Evolutionary conservation across 92 coral and sea anemone genomes (phyloP), one percentile per base, ranked within the genome.

Genomic region (Ricordea florida): DNA sequence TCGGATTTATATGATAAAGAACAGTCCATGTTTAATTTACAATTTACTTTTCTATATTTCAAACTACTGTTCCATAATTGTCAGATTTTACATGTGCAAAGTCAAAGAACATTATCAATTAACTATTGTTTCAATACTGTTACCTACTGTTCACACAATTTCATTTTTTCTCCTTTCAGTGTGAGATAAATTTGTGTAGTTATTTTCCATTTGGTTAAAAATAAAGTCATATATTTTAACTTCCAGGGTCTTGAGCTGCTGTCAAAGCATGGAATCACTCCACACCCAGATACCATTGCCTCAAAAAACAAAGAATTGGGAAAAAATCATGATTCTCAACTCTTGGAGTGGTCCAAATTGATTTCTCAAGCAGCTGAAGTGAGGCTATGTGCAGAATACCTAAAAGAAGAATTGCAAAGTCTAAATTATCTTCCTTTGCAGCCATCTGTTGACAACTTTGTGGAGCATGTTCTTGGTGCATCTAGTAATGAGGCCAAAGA

Each of bases 341-440:
- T 44, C 40, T 44, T 27, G 43, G 57, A 66, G 40, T 66, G 74
- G 74, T 43, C 57, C 57, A 40, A 43, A 46, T 44, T 24, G 38
- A 66, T 66, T 26, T 44, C 36, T 44, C 57, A 66, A 66, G 55
- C 53, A 41, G 55, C 35, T 41, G 57, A 65, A 65, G 72, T 65
- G 53, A 28, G 55, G 37, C 50, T 48, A 17, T 65, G 72, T 48
- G 53, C 55, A 41, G 72, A 65, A 41, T 31, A 65, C 56, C 50
- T 65, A 30, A 65, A 42, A 41, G 55, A 44, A 41, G 35, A 44
- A 65, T 44, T 48, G 55, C 72, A 65, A 64, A 55, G 16, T 64
- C 53, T 64, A 45, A 64, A 64, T 48, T 64, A 64, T 48, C 72
- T 64, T 64, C 72, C 72, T 64, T 44, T 35, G 22, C 72, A 41